phyloP scores from a whole-genome alignment of 2,797 vertebrate species.

The Dendrocincla fuliginosa region DNA sequence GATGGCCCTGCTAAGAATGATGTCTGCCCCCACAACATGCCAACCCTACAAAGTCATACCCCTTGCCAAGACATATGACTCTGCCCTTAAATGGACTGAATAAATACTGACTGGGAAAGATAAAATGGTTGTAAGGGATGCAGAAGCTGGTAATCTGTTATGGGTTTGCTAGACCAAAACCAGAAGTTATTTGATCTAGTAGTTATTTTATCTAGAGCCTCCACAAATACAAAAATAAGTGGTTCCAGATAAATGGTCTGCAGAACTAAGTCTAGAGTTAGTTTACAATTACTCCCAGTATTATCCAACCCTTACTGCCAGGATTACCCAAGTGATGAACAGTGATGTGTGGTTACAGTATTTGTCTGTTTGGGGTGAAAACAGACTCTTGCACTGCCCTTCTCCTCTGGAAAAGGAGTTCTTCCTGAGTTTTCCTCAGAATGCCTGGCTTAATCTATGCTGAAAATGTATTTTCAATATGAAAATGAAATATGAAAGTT shows the following conservation, averaged over 20 bases:
- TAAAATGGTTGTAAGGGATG: neutral
- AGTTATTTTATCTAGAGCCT: slow-evolving; percentile 6
- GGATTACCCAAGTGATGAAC: neutral
- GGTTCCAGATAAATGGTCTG: neutral
- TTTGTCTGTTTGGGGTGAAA: neutral
- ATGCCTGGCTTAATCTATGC: neutral
- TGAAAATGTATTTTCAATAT: neutral
- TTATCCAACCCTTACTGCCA: neutral
- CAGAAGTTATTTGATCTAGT: neutral
- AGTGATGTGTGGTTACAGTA: neutral
- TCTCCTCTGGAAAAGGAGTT: neutral
- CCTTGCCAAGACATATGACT: neutral
- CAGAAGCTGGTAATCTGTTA: neutral
- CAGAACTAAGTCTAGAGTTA: neutral
- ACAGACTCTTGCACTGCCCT: neutral
- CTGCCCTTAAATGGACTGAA: neutral
- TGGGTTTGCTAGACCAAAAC: neutral
- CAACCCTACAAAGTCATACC: neutral
- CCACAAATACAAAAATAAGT: slow-evolving; percentile 23
- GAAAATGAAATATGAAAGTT: too few relatives aligned
- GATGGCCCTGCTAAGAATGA: neutral
- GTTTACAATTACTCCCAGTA: neutral
- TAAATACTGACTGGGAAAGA: neutral
- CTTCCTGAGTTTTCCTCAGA: neutral
- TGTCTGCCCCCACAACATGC: neutral